Evolutionary conservation across 2,888 invertebrate genomes (phyloP).

Genomic region (Epinotia bilunana): DNA sequence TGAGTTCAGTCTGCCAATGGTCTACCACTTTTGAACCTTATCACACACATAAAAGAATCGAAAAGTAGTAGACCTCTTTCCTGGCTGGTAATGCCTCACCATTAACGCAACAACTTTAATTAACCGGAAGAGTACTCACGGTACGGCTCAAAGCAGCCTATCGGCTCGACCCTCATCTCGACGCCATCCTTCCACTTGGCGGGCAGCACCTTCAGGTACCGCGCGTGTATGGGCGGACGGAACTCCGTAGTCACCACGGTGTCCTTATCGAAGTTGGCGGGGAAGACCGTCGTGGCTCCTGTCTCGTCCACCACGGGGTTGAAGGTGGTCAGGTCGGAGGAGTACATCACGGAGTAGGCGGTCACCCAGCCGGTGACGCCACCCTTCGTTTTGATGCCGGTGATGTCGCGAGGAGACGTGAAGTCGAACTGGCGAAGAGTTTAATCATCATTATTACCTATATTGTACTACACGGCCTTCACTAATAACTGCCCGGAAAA

Average conservation of each 20-base stretch:
- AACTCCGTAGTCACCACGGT: conserved; percentile 87
- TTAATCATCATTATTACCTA: not conserved
- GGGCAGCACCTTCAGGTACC: conserved; percentile 89
- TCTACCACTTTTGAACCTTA: no score
- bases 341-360: conserved; percentile 89
- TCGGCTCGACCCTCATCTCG: conserved; percentile 89
- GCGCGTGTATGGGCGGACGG: conserved; percentile 88
- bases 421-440: conserved; percentile 87
- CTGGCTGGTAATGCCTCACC: no score
- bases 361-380: conserved; percentile 90
- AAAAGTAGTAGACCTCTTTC: no score
- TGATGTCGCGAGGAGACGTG: conserved; percentile 88
- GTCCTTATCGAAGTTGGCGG: conserved; percentile 88
- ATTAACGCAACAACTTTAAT: not conserved
- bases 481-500: no score
- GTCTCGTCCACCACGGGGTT: conserved; percentile 86
- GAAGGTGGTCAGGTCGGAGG: conserved; percentile 88
- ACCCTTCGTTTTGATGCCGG: conserved; percentile 90
- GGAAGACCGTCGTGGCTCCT: conserved; percentile 85
- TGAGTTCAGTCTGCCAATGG: no score
- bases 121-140: conserved; percentile 59
- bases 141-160: conserved; percentile 91
- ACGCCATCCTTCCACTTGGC: conserved; percentile 89
- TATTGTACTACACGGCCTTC: no score
- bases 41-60: no score